Evolutionary conservation across 1,140 invertebrate genomes (phyloP), one percentile per base, ranked within the genome.

Genomic region (Eriosoma lanigerum): DNA sequence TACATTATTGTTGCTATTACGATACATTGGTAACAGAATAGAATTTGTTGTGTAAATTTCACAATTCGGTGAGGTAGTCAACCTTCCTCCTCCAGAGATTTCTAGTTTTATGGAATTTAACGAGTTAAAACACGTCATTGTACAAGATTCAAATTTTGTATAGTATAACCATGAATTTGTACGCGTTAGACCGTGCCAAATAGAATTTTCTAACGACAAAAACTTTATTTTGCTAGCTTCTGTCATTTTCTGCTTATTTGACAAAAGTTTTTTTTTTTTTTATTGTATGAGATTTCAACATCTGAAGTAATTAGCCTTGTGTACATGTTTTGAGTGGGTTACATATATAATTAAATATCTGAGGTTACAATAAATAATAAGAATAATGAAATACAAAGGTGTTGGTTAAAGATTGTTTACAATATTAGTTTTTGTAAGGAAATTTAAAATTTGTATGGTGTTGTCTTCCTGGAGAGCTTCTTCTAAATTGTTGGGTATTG

Each of bases 51-150:
- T 56, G 21, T 56, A n/a, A 10, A 56, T 56, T 56, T 21, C 52
- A 56, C 52, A 56, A 56, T 56, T 56, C 21, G 50, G 50, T 52
- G 50, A 52, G 50, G 50, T 52, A 52, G 6, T 52, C 50, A 52
- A 52, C 50, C 50, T 52, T 52, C 50, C 50, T 52, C 50, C 50
- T 52, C 50, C 50, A 52, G 50, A 52, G 50, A 52, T 52, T 52
- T 52, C 50, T 52, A 52, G 6, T 15, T 52, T 52, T 52, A 52
- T 13, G 15, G 50, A 13, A 13, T 52, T 6, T 52, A 52, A 10
- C 15, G 50, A 52, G 50, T 15, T 52, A 52, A 52, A 10, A 52
- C 50, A 15, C 13, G 50, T 52, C 17, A 52, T 52, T 52, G 13
- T 52, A 13, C 50, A 10, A 52, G 50, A 52, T 52, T 52, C 50